Base-by-base conservation (phyloP, 2,888 invertebrate genomes). In the Synanthedon formicaeformis region DNA sequence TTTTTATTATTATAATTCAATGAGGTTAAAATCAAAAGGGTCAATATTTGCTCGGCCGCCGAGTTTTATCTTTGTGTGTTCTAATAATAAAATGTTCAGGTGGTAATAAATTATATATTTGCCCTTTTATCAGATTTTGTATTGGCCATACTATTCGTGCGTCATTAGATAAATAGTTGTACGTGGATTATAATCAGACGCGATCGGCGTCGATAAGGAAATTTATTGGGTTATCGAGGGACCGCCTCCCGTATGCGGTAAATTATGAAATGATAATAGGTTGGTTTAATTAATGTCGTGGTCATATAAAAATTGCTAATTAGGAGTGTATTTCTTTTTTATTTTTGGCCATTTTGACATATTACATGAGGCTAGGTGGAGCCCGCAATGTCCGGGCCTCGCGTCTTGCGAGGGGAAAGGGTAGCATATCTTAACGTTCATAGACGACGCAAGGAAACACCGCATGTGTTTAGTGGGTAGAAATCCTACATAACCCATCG, bases 151-250 rank as follows among this genome's bases (percentile, higher is more conserved):
- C 5, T 23, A 23, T 60, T 55, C 60, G 67, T 75, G 73, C 75
- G 74, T 74, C 74, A 65, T 54, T 49, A 48, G 34, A 49, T 10
- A 41, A 49, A 48, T 18, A 49, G 50, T 56, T 54, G 14, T 45
- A 45, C 8, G 13, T 45, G 41, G 23, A 18, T 53, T 48, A 51
- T 5, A 23, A 23, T 51, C 51, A 40, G 14, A 18, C 13, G 48
- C 53, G 50, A 54, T 57, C 52, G 54, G 23, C 50, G 52, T 56
- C 40, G 51, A 53, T 61, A 70, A 65, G 52, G 40, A 23, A 45
- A 54, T 58, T 64, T 73, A 73, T 69, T 73, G 65, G 70, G 75
- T 75, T 78, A 76, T 73, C 73, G 57, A 52, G 54, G 56, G 56
- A 56, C 13, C 45, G 45, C 45, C 45, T 8, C 34, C 34, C 34